These are phyloP conservation scores for Oryzias celebensis DNA, from an alignment of 2,113 vertebrate species.

Conservation along the genomic window DNA sequence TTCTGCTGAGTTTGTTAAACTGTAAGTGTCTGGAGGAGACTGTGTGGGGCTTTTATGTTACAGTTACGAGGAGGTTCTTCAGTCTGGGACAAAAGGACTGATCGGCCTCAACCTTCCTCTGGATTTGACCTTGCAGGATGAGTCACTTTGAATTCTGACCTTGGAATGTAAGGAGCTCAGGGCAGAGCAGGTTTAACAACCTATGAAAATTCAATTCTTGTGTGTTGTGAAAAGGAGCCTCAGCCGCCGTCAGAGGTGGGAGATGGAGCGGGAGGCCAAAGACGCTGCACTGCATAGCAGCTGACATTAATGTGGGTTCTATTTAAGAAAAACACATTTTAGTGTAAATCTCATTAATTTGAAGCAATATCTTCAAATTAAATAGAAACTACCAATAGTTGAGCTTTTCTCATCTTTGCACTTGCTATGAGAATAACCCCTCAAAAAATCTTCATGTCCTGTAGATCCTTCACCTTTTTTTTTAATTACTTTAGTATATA, in stretches of 20 bases:
- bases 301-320: constrained; percentile 7
- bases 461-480: too few species aligned
- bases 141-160: constrained; percentile 58
- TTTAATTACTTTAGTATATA: too few species aligned
- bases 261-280: constrained; percentile 19
- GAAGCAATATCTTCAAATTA: background rate
- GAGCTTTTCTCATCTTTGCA: too few species aligned
- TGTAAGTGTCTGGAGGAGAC: constrained; percentile 49
- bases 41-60: constrained; percentile 30
- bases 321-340: background rate
- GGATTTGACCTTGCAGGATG: constrained; percentile 61
- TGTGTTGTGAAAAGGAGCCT: constrained; percentile 55
- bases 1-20: constrained; percentile 14
- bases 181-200: constrained; percentile 44
- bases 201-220: constrained; percentile 39
- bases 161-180: constrained; percentile 37
- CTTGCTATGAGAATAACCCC: too few species aligned
- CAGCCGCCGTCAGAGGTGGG: constrained; percentile 50
- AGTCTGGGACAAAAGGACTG: constrained; percentile 27
- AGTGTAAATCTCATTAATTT: background rate
- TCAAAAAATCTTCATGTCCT: too few species aligned
- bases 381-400: background rate
- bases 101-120: constrained; percentile 27
- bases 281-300: constrained; percentile 27
- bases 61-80: constrained; percentile 22